Evolutionary conservation across 1,140 invertebrate species (phyloP).

Genomic region (Augochlora pura): DNA sequence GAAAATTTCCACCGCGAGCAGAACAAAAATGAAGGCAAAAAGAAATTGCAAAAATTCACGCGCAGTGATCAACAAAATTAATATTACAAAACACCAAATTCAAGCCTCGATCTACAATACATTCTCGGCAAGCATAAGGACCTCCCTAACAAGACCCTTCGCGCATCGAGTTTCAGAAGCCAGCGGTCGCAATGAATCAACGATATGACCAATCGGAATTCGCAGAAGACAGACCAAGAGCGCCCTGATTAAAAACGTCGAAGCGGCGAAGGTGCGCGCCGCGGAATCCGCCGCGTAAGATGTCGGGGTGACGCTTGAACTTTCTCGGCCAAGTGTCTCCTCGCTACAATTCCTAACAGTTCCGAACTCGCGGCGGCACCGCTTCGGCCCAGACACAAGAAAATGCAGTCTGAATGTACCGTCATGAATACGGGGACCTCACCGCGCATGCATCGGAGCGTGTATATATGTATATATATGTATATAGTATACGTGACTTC

Average conservation of each 20-base stretch:
- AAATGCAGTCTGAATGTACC: conserved; percentile 33
- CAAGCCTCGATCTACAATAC: too few species aligned
- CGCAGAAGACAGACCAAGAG: background rate
- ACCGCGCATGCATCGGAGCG: conserved; percentile 13
- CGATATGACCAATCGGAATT: background rate
- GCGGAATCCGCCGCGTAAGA: background rate
- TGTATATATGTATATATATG: too few species aligned
- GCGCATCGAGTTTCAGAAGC: too few species aligned
- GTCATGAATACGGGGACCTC: conserved; percentile 15
- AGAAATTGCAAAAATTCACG: too few species aligned
- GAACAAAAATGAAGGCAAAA: too few species aligned
- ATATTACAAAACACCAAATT: too few species aligned
- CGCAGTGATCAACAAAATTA: too few species aligned
- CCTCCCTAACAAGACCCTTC: too few species aligned
- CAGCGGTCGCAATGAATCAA: background rate
- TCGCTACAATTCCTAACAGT: conserved; percentile 27
- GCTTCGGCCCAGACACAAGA: conserved; percentile 45
- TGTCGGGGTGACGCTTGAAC: conserved; percentile 20
- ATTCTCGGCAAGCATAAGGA: too few species aligned
- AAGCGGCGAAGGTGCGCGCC: background rate
- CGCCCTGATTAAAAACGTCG: conserved; percentile 31
- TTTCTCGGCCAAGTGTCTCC: conserved; percentile 30
- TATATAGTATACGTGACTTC: conserved; percentile 35
- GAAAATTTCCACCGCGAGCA: too few species aligned
- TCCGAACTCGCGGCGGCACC: conserved; percentile 38